Percentiles rank a stretch among this genome's conserved stretches.
These are phyloP conservation scores for Rhopalosiphum maidis DNA, from an alignment of 1,140 invertebrate genomes.

Conservation along the genomic window DNA sequence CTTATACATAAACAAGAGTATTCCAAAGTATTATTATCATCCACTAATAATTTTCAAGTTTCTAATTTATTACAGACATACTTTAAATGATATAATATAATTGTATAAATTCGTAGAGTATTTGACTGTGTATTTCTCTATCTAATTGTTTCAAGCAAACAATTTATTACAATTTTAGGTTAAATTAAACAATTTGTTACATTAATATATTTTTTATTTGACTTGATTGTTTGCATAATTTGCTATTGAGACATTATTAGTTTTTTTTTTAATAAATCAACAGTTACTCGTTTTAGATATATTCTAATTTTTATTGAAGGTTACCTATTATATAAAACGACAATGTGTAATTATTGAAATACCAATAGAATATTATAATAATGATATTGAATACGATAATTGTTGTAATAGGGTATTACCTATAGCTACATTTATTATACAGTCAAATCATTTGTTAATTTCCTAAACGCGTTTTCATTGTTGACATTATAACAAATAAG, in stretches of 20 bases:
- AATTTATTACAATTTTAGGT: neutral
- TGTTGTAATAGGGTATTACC: neutral
- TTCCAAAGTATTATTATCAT: neutral
- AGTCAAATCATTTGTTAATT: neutral
- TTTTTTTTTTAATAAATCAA: neutral
- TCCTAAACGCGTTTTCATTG: neutral
- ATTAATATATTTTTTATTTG: neutral
- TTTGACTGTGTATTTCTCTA: neutral
- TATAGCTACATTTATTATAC: neutral
- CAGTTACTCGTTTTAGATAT: neutral
- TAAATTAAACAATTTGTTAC: neutral
- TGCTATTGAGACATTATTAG: neutral
- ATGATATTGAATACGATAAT: neutral
- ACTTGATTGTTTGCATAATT: neutral
- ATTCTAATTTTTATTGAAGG: neutral
- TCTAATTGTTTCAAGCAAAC: neutral
- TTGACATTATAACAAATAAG: conserved; percentile 8
- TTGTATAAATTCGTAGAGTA: neutral
- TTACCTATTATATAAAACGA: neutral
- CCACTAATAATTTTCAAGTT: neutral
- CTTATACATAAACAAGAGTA: neutral
- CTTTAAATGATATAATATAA: neutral
- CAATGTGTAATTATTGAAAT: neutral
- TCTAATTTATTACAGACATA: neutral
- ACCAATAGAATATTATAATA: neutral